Percentiles rank a stretch among this genome's conserved stretches.
These are phyloP conservation scores for Hypomecis punctinalis DNA, from an alignment of 2,888 invertebrate species.

Conservation along the genomic window DNA sequence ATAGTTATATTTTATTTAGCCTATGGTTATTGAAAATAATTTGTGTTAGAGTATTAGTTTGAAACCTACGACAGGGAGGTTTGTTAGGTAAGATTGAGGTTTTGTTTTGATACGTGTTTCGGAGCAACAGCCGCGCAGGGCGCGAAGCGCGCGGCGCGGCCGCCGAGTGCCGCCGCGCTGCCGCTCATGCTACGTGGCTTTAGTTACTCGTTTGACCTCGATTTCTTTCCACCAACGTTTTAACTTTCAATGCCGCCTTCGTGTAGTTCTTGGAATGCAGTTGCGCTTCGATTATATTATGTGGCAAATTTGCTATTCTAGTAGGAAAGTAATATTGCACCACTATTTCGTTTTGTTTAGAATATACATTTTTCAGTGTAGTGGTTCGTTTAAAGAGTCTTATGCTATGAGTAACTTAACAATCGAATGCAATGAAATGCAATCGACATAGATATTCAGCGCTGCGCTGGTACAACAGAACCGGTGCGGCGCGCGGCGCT, in stretches of 20 bases:
- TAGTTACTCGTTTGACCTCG: slow-evolving; percentile 77
- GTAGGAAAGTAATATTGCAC: slow-evolving; percentile 7
- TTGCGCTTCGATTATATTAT: slow-evolving; percentile 45
- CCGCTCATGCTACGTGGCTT: slow-evolving; percentile 69
- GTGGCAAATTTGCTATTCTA: slow-evolving; percentile 34
- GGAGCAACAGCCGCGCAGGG: slow-evolving; percentile 12
- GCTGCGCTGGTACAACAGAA: slow-evolving; percentile 63
- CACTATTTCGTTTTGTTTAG: slow-evolving; percentile 1
- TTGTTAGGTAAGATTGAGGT: slow-evolving; percentile 5
- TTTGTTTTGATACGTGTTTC: slow-evolving; percentile 7
- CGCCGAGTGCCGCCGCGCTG: neutral
- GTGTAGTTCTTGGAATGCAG: slow-evolving; percentile 53
- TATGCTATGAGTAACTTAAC: neutral
- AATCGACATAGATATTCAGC: slow-evolving; percentile 38
- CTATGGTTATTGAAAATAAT: neutral
- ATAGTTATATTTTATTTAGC: neutral
- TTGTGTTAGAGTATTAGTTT: neutral
- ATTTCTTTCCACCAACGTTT: slow-evolving; percentile 77
- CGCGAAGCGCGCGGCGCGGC: slow-evolving; percentile 4
- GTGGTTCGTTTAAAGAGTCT: neutral
- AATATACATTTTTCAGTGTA: neutral
- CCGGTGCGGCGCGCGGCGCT: slow-evolving; percentile 30
- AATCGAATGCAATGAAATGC: slow-evolving; percentile 42
- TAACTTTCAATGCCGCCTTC: slow-evolving; percentile 79
- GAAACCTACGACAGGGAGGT: neutral